Base-by-base conservation (phyloP, 2,797 vertebrate genomes). In the Capromys pilorides region DNA sequence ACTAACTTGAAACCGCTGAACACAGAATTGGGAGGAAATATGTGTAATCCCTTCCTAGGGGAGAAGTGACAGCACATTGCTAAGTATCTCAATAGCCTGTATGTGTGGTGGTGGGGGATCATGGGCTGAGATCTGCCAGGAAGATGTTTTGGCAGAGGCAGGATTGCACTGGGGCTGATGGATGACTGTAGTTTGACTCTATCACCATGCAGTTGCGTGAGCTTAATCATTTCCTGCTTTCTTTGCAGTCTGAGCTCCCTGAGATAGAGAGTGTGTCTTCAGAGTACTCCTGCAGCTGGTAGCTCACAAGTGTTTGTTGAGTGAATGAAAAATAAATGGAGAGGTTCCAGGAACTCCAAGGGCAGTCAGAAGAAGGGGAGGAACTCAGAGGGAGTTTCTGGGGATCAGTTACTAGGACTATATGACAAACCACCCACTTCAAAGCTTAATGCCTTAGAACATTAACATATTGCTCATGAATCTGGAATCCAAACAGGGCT, bases 401-500 rank as follows among this genome's bases (percentile, higher is more conserved):
- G 49, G 7, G 22, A 73, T 81, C 33, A 67, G 8, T 90, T 92
- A 90, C 39, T 49, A 51, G 28, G 54, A 6, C 33, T 95, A 22
- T 13, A 14, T 90, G 69, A 94, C 31, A 85, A 78, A 33, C 1
- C 24, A 61, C 14, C 4, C 6, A n/a, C n/a, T n/a, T n/a, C 18
- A n/a, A 83, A 87, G 80, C 26, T 19, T 85, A 62, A 69, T 90
- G n/a, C 24, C 73, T 88, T n/a, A 61, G 77, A 86, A 62, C 6
- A 28, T n/a, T 4, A 66, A 61, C 10, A 71, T 64, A 81, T 94
- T 71, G 14, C 33, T 88, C 24, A 39, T 24, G 21, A 62, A 39
- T 82, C n/a, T 62, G 61, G 28, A 91, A 88, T 82, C 90, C 45
- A 78, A 77, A 92, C 5, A 90, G 51, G 41, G 28, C 8, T 93